Evolutionary conservation across 2,797 vertebrate species (phyloP), one percentile per base, ranked within the genome.

Genomic region (Scolopax rusticola): DNA sequence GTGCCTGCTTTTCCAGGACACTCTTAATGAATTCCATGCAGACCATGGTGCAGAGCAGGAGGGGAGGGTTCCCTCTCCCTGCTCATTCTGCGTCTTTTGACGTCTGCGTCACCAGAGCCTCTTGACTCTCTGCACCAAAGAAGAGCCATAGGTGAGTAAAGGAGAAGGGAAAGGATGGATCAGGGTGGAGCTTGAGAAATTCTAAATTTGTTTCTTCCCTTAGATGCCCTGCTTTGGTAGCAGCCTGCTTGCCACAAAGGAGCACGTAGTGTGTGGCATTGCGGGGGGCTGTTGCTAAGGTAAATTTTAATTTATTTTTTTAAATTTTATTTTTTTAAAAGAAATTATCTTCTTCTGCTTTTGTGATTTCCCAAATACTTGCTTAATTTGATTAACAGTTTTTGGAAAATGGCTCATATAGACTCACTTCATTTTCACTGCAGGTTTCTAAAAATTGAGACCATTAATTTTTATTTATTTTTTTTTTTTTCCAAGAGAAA

Each of bases 61-160:
- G 43, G 17, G 15, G 48, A 60, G 4, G 24, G 15, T 56, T 82
- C 71, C 36, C 36, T 28, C 11, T 48, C 40, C 8, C 30, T 21
- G 36, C 63, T 69, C 28, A 0, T 67, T n/a, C 41, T 53, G 45
- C 1, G 4, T 11, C 63, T 36, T 36, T 36, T 36, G 36, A 36
- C 36, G 36, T 71, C 59, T 2, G 0, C 0, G 0, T 38, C 0
- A 0, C 3, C 3, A 19, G 23, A 51, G 11, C 41, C 41, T 73
- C 41, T 41, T 28, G 38, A 19, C 51, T 60, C 33, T 21, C 50
- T 61, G 24, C 0, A 0, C 8, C 1, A 5, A 68, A 78, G 40
- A 59, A 60, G 50, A 61, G 40, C 11, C 45, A 32, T 27, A 78
- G 15, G 12, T 25, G 54, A 53, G 13, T 36, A 73, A 63, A 1